Evolutionary conservation across 2,113 vertebrate genomes (phyloP), one percentile per base, ranked within the genome.

Genomic region (Sylvia atricapilla): DNA sequence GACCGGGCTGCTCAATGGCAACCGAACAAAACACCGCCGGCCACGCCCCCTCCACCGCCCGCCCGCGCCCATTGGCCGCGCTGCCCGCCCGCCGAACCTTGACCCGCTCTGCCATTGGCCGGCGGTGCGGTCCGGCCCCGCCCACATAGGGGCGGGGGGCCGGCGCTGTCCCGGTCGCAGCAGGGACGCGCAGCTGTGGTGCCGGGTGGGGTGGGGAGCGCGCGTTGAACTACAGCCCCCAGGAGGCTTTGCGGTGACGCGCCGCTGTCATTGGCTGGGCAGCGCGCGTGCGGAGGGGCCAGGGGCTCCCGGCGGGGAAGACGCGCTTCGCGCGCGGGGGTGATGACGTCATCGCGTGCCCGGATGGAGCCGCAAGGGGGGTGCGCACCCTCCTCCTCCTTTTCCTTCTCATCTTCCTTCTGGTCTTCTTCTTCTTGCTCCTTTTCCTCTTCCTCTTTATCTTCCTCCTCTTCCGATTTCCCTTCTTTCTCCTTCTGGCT

Each of bases 1-100:
- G 87, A 77, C 62, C 63, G 9, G 60, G 43, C 83, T 53, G 12
- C 75, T 59, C 79, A 70, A 95, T 39, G 92, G 94, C 89, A 85
- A 79, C 79, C 53, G 95, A 96, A 96, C 95, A 96, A 96, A 96
- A 96, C 95, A 96, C 87, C 80, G 43, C 37, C 7, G 79, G 62
- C 95, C 81, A 82, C 94, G 66, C 96, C 94, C 88, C 77, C 74
- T 31, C 33, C 28, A 11, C 44, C 74, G 15, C 14, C 37, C 15
- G 6, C 72, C 33, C 1, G 17, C 67, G 47, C 53, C 72, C 67
- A 95, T 96, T 96, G 94, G 95, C 44, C 9, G 9, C 2, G 0
- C 33, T 3, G 13, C 16, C 58, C 58, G 18, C 39, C 56, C 30
- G 44, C 30, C 64, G 89, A 94, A 66, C 95, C 69, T 41, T 94